These are phyloP conservation scores for Teleogryllus occipitalis DNA, from an alignment of 1,140 invertebrate species.

Conservation along the genomic window DNA sequence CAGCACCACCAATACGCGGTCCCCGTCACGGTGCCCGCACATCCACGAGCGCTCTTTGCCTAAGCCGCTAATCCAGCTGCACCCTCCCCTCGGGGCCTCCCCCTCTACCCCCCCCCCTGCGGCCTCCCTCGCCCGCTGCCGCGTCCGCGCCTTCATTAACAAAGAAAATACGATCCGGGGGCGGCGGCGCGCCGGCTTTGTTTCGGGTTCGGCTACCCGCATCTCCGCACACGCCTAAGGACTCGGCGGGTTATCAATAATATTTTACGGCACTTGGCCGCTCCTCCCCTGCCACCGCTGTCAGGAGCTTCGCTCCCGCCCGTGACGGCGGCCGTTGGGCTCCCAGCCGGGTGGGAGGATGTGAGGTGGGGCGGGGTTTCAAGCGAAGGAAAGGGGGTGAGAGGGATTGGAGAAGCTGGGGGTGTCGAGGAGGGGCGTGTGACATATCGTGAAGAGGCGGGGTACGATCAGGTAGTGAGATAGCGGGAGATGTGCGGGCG, in stretches of 20 bases:
- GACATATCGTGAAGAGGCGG: too few species aligned
- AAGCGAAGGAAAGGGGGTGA: too few species aligned
- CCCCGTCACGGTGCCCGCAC: not conserved
- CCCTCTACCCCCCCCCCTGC: not conserved
- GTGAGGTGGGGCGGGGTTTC: too few species aligned
- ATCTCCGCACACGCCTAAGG: slow-evolving; percentile 8
- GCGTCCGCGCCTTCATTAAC: slow-evolving; percentile 11
- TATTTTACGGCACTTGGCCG: not conserved
- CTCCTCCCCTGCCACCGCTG: too few species aligned
- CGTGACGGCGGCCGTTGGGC: too few species aligned
- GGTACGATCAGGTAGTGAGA: too few species aligned
- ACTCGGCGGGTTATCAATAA: slow-evolving; percentile 1
- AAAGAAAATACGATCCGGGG: slow-evolving; percentile 12
- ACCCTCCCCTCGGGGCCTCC: not conserved
- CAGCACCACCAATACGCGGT: not conserved
- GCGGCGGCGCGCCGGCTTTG: not conserved
- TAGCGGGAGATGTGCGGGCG: too few species aligned
- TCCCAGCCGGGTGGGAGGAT: too few species aligned
- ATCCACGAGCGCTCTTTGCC: not conserved
- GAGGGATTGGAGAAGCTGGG: too few species aligned
- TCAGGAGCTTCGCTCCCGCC: too few species aligned
- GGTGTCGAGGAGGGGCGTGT: too few species aligned
- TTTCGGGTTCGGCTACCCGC: slow-evolving; percentile 11
- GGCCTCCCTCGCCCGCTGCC: not conserved
- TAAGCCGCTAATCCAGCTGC: slow-evolving; percentile 15